phyloP scores from a whole-genome alignment of 2,888 invertebrate genomes.

The Panorpa germanica region DNA sequence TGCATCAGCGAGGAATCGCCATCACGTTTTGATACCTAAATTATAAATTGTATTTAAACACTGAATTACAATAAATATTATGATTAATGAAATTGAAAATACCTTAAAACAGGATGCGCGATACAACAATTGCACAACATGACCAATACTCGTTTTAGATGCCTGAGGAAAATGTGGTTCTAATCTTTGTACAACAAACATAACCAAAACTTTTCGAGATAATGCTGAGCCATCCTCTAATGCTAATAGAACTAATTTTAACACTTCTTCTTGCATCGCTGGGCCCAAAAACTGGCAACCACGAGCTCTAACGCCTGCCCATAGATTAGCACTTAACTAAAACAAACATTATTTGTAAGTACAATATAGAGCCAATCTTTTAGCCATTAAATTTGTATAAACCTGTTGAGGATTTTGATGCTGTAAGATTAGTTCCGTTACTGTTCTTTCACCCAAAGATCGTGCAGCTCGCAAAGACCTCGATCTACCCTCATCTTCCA shows the following conservation, averaged over 20 bases:
- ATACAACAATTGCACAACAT: slow-evolving; percentile 94
- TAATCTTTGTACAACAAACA: slow-evolving; percentile 95
- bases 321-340: slow-evolving; percentile 75
- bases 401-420: slow-evolving; percentile 94
- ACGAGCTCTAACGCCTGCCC: slow-evolving; percentile 91
- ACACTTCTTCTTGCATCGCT: slow-evolving; percentile 97
- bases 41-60: slow-evolving; percentile 5
- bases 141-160: slow-evolving; percentile 97
- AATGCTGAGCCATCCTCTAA: slow-evolving; percentile 89
- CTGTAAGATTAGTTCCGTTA: slow-evolving; percentile 82
- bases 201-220: slow-evolving; percentile 85
- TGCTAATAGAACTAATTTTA: slow-evolving; percentile 82
- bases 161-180: slow-evolving; percentile 92
- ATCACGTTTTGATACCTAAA: slow-evolving; percentile 82
- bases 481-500: slow-evolving; percentile 72
- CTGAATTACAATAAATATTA: slow-evolving; percentile 3
- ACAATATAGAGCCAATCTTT: too few species aligned
- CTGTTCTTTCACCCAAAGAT: slow-evolving; percentile 86
- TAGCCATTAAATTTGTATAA: too few species aligned
- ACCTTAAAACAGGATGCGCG: slow-evolving; percentile 97
- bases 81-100: slow-evolving; percentile 21
- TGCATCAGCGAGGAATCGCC: slow-evolving; percentile 97
- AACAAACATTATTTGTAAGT: too few species aligned
- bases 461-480: slow-evolving; percentile 66
- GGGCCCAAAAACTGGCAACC: slow-evolving; percentile 98